Evolutionary conservation across 2,113 vertebrate species (phyloP).

Genomic region (Erythrolamprus reginae): DNA sequence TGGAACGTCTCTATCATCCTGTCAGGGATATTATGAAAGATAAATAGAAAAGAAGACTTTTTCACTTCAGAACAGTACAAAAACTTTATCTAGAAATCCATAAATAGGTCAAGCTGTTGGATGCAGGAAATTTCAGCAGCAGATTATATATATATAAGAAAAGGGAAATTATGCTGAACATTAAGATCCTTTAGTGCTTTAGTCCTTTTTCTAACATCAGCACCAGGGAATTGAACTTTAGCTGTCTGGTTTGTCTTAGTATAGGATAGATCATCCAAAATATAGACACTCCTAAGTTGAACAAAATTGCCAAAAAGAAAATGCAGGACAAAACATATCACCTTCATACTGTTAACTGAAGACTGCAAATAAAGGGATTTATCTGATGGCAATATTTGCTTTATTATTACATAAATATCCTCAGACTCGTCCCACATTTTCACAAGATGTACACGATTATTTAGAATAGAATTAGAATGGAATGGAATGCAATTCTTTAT

Average conservation of each 20-base stretch:
- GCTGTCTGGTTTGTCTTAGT: neutral
- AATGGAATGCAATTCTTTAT: no score
- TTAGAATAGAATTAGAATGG: no score
- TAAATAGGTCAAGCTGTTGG: neutral
- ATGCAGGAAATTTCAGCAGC: neutral
- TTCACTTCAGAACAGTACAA: neutral
- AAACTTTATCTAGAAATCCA: neutral
- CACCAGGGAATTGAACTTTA: neutral
- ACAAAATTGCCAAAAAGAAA: fast-evolving
- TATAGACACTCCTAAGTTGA: neutral
- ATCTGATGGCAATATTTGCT: no score
- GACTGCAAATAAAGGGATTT: neutral
- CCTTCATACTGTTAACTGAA: neutral
- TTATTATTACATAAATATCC: neutral
- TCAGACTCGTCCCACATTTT: neutral
- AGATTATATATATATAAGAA: neutral
- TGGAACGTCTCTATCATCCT: neutral
- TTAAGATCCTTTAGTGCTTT: neutral
- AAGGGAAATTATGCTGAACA: neutral
- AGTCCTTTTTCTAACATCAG: neutral
- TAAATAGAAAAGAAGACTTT: neutral
- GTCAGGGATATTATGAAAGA: neutral
- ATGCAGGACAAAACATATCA: fast-evolving
- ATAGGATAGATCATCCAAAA: neutral
- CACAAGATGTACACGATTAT: neutral